Evolutionary conservation across 2,888 invertebrate species (phyloP), one percentile per base, ranked within the genome.

Genomic region (Ametastegia equiseti): DNA sequence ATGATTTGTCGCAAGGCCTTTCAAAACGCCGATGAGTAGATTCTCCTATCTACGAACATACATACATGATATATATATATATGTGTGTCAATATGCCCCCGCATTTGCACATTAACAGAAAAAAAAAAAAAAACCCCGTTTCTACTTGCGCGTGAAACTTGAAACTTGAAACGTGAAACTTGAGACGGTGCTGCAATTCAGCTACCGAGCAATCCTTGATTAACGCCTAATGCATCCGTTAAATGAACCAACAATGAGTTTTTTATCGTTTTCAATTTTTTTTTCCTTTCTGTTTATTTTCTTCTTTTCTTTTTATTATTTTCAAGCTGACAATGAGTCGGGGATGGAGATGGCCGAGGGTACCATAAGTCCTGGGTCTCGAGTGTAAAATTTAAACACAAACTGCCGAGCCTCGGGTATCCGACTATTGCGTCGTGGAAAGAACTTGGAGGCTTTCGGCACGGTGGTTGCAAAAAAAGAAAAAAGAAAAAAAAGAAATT

Each of bases 201-300:
- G n/a, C n/a, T n/a, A n/a, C 9, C 13, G 54, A 11, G 27, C 65
- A 3, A 45, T 71, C 27, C 54, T 75, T 75, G 75, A 75, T 75
- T 75, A 75, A 75, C 75, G 75, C 75, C 75, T 75, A 75, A 75
- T 75, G 75, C 75, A 54, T 75, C 33, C 50, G 75, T 30, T 54
- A 75, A 73, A 50, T 50, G 75, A 75, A 36, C 36, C 54, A 75
- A 75, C 36, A 75, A 75, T 75, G n/a, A 13, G 33, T 19, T 33
- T 71, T 7, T 3, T 9, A 36, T 75, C 23, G 33, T 19, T 33
- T 71, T 7, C 1, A 19, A 36, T 75, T 54, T 50, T 47, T 50
- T 33, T 15, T 47, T 15, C n/a, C 1, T 19, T 27, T 33, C 6
- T n/a, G 13, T 15, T 47, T 45, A 65, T 23, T 47, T 23, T 71